Base-by-base conservation (phyloP, 2,113 vertebrate genomes). In the Reinhardtius hippoglossoides region DNA sequence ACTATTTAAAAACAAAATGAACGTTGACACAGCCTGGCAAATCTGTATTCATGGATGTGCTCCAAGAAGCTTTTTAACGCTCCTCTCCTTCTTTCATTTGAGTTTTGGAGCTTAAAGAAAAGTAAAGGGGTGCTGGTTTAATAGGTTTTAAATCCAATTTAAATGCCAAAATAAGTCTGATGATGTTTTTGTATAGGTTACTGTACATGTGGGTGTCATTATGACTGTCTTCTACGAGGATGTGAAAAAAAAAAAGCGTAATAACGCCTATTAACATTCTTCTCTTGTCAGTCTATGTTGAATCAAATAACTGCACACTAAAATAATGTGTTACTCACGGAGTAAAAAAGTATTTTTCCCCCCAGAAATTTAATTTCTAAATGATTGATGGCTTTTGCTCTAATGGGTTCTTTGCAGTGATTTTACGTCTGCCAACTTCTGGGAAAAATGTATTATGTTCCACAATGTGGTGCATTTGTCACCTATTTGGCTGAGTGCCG, bases 21-120 rank as follows among this genome's bases (percentile, higher is more conserved):
- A 35, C 74, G 68, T 71, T 74, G 74, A 76, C 55, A 79, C 63
- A 65, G 65, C 16, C 57, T 64, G 55, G 48, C 61, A 81, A 79
- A 74, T 87, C 60, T 77, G 74, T 54, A 81, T 70, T 76, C 48
- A 82, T 79, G 68, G 50, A 76, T 44, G 23, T 44, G 18, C 54
- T 75, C 62, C 61, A 26, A 65, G n/a, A 68, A 76, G 13, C 14
- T 13, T 69, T 75, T 67, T 24, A 10, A 23, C 10, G 8, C 50
- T 20, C 48, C 14, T 23, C 8, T 35, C 9, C 55, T 31, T 2
- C 37, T 56, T 67, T 59, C 59, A 71, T 35, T 40, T 23, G 24
- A 40, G 60, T 7, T 27, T 48, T 57, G 37, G n/a, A 66, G 14
- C 54, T 74, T 40, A 48, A 50, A 78, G 27, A 58, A 52, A 76